Evolutionary conservation across 2,888 invertebrate genomes (phyloP).

Genomic region (Diadegma fenestrale): DNA sequence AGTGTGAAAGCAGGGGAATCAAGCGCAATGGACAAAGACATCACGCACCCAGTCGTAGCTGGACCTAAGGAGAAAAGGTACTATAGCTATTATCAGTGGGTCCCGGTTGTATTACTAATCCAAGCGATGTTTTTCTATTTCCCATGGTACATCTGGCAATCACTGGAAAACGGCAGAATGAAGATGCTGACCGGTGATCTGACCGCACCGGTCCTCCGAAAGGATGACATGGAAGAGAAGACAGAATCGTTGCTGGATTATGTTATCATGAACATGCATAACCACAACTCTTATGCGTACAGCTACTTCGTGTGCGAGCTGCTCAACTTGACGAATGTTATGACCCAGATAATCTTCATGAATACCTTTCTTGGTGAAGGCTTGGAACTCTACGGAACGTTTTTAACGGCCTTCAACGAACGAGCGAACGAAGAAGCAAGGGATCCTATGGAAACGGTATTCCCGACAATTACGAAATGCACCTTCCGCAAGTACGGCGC

Average conservation of each 20-base stretch:
- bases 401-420: background rate
- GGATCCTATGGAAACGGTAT: background rate
- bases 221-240: background rate
- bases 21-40: background rate
- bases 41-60: background rate
- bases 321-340: background rate
- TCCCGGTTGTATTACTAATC: background rate
- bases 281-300: background rate
- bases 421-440: background rate
- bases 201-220: background rate
- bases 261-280: background rate
- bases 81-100: background rate
- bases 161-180: background rate
- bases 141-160: background rate
- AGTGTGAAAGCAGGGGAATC: background rate
- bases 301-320: background rate
- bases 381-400: background rate
- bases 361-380: background rate
- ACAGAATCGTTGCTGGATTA: background rate
- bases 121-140: background rate
- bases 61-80: background rate
- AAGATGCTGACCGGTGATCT: background rate
- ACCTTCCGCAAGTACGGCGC: background rate
- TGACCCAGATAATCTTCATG: background rate
- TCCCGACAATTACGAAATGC: background rate